A percentile compares a stretch with the other conserved stretches of the same genome.
Evolutionary conservation across 1,140 invertebrate species (phyloP).

Genomic region (Cydia splendana): DNA sequence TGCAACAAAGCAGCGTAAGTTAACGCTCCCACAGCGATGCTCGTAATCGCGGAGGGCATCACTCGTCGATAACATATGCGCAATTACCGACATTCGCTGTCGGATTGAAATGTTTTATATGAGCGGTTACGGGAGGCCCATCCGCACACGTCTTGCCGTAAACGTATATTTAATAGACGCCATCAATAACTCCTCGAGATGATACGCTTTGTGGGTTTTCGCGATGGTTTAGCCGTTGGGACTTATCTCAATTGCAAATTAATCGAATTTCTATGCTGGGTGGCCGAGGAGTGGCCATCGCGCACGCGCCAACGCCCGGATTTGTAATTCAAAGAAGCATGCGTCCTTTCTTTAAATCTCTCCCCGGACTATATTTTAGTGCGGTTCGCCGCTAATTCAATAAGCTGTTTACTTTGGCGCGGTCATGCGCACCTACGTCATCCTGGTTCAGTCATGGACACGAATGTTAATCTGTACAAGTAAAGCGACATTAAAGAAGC

Average conservation of each 20-base stretch:
- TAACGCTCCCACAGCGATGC: neutral
- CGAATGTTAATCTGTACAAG: conserved; percentile 53
- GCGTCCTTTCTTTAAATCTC: conserved; percentile 59
- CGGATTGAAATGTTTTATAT: conserved; percentile 76
- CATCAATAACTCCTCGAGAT: conserved; percentile 79
- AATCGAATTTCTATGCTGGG: conserved; percentile 66
- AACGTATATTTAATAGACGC: conserved; percentile 80
- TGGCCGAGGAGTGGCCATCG: conserved; percentile 48
- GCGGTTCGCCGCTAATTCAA: conserved; percentile 38
- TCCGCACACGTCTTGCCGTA: conserved; percentile 54
- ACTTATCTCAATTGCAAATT: conserved; percentile 79
- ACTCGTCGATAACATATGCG: conserved; percentile 37
- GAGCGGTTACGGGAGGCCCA: conserved; percentile 57
- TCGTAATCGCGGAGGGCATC: conserved; percentile 13
- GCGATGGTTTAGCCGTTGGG: conserved; percentile 60
- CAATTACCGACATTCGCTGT: conserved; percentile 62
- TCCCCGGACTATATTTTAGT: conserved; percentile 39
- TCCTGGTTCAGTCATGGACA: conserved; percentile 73
- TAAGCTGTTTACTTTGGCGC: conserved; percentile 41
- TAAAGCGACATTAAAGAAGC: conserved; percentile 74
- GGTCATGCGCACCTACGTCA: neutral
- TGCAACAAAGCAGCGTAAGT: conserved; percentile 12
- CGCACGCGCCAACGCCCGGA: conserved; percentile 44
- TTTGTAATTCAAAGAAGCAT: conserved; percentile 67
- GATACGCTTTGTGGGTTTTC: conserved; percentile 67